These are phyloP conservation scores for Rhizomys pruinosus DNA, from an alignment of 2,113 vertebrate genomes.

Conservation along the genomic window DNA sequence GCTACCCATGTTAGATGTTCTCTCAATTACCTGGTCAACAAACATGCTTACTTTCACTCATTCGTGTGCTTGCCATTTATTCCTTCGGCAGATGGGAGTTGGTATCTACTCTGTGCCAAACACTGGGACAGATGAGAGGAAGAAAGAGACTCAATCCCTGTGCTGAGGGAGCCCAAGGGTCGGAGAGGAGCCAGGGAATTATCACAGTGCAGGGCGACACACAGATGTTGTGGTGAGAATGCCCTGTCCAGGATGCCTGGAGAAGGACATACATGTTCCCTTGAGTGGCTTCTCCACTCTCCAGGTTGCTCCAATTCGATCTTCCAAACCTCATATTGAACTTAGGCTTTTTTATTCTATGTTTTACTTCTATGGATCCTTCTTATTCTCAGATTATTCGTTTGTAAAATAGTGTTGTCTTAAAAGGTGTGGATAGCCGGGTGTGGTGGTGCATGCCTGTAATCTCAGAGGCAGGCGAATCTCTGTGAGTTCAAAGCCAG, in stretches of 20 bases:
- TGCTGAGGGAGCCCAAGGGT: background rate
- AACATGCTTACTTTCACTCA: background rate
- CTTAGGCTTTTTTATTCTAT: background rate
- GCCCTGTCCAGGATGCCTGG: background rate
- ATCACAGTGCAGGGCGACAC: background rate
- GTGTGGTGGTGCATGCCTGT: too few species aligned
- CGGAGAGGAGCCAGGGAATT: background rate
- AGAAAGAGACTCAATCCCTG: background rate
- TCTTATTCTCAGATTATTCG: slow-evolving; percentile 13
- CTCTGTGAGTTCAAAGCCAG: too few species aligned
- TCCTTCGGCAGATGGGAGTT: background rate
- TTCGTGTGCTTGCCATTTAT: background rate
- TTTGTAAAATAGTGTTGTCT: background rate
- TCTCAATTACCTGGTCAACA: background rate
- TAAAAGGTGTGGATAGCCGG: background rate
- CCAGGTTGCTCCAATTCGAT: background rate
- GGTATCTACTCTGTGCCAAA: background rate
- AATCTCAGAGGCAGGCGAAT: too few species aligned
- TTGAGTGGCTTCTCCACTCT: background rate
- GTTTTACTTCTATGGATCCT: background rate
- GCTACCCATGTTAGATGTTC: background rate
- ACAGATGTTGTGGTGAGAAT: background rate
- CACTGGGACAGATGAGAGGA: background rate
- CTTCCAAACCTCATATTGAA: slow-evolving; percentile 6
- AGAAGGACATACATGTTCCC: background rate